Conservation (phyloP, 2,888 invertebrate genomes). For the Eurois occulta region DNA sequence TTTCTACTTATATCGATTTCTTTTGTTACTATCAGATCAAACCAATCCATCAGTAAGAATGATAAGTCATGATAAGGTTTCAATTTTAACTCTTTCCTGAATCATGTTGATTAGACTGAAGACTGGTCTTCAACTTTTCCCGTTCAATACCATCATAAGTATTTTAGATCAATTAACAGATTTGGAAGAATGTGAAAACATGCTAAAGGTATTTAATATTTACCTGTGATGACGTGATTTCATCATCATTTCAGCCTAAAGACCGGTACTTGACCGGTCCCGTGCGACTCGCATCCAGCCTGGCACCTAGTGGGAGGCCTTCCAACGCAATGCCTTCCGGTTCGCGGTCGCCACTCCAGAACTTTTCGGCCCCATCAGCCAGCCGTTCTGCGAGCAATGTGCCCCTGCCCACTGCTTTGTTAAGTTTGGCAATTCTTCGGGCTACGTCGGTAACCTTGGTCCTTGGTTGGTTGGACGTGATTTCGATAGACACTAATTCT, state of each 20-base stretch:
- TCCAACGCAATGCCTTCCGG: no score
- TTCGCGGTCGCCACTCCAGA: no score
- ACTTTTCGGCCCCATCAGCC: no score
- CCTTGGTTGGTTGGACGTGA: no score
- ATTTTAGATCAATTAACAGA: slow-evolving; percentile 6
- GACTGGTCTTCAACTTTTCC: neutral
- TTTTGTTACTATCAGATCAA: neutral
- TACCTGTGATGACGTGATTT: slow-evolving; percentile 12
- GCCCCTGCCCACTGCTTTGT: no score
- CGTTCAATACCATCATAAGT: slow-evolving; percentile 1
- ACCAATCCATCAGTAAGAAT: neutral
- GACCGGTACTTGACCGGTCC: no score
- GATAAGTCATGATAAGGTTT: neutral
- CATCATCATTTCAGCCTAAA: no score
- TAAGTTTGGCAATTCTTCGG: no score
- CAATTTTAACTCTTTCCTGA: neutral
- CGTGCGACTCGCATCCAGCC: no score
- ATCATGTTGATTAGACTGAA: neutral
- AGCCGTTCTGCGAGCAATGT: no score
- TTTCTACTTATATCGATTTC: slow-evolving; percentile 31
- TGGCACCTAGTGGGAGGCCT: no score
- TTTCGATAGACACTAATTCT: neutral
- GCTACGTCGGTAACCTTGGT: no score
- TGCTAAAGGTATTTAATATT: slow-evolving; percentile 11
- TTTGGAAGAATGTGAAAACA: neutral